Evolutionary conservation across 2,113 vertebrate genomes (phyloP), one percentile per base, ranked within the genome.

Genomic region (Cygnus buccinator): DNA sequence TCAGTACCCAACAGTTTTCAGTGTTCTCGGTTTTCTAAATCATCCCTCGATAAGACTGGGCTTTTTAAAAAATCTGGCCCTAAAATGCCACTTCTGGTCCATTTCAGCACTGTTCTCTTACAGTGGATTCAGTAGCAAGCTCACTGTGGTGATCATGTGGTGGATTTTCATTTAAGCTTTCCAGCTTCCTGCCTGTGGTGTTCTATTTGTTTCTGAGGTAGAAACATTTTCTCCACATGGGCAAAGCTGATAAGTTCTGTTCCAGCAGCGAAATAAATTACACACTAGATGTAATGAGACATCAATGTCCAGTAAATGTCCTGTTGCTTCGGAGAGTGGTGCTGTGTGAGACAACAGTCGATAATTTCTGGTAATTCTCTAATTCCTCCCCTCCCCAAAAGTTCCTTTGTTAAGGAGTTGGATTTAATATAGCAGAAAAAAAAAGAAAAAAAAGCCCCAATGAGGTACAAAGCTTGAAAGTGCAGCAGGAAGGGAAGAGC

Each of bases 211-310:
- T 98, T 98, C 96, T 95, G 81, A 95, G 96, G 93, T 92, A 95
- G 96, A 93, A 97, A 89, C 84, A 97, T 97, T 98, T 98, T 98
- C 96, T 97, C 97, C 97, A 93, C 98, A 92, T 98, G 98, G 96
- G 95, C 94, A 97, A 97, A 97, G 96, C 97, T 98, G 97, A 94
- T 97, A 98, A 98, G 97, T 97, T 97, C 97, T 83, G 9, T 96
- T 98, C 97, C 97, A 98, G 80, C 98, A 91, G 97, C 95, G 97
- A 98, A 98, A 98, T 98, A 98, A 98, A 98, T 98, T 98, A 96
- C 97, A 97, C 95, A 37, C 95, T 97, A 93, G 94, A 93, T 90
- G 87, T 98, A 98, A 98, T 97, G 97, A 98, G 97, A 97, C 96
- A 91, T 97, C 95, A 94, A 48, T 58, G 87, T 97, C 97, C 95